Percentiles rank a stretch among this genome's conserved stretches.
phyloP scores from a whole-genome alignment of 2,888 invertebrate species.

The Eumacrocentrus americanus region DNA sequence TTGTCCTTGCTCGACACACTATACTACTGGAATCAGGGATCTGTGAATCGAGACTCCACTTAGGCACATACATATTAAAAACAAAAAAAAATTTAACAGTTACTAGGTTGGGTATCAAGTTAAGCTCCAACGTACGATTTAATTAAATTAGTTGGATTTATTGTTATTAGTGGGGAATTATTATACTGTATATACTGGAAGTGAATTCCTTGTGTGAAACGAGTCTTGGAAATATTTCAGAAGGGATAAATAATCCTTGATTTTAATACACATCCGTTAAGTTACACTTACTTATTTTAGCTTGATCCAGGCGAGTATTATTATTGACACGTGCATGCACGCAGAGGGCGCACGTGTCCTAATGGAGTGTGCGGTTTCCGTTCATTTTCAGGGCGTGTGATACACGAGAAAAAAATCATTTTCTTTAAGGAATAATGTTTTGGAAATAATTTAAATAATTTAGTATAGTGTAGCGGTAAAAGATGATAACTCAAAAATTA shows the following conservation, averaged over 20 bases:
- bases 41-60: conserved; percentile 15
- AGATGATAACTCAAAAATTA: not conserved
- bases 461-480: not conserved
- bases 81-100: conserved; percentile 13
- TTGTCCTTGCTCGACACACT: not conserved
- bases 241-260: not conserved
- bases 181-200: not conserved
- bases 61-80: not conserved
- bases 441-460: not conserved
- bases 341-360: not conserved
- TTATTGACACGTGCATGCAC: not conserved
- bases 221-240: not conserved
- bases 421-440: no score
- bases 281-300: not conserved
- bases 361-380: not conserved
- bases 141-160: conserved; percentile 9
- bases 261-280: not conserved
- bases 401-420: no score
- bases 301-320: not conserved
- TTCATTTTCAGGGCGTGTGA: no score
- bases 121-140: conserved; percentile 14
- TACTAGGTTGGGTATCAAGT: not conserved
- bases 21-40: conserved; percentile 10
- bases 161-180: not conserved
- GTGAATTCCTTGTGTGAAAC: not conserved